Evolutionary conservation across 2,113 vertebrate species (phyloP).

Genomic region (Illadopsis cleaveri): DNA sequence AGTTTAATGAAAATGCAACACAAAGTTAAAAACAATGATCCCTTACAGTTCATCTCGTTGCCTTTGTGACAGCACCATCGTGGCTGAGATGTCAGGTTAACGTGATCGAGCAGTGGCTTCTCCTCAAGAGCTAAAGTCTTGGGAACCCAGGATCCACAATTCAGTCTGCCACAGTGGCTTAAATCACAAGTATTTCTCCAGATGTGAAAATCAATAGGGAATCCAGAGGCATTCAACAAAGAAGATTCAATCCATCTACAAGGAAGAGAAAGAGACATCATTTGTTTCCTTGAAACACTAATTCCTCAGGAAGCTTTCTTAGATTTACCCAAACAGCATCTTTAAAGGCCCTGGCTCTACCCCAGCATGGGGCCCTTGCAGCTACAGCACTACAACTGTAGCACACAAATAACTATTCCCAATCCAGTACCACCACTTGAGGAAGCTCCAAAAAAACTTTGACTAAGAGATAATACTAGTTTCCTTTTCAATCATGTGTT

Average conservation of each 20-base stretch:
- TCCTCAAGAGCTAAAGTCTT: conserved; percentile 79
- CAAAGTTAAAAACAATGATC: background rate
- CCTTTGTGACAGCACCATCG: conserved; percentile 99
- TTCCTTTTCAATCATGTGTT: background rate
- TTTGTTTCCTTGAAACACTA: background rate
- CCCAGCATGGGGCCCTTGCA: background rate
- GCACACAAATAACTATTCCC: background rate
- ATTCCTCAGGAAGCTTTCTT: background rate
- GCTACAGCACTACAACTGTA: background rate
- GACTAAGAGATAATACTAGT: background rate
- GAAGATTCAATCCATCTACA: conserved; percentile 90
- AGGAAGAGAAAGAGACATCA: background rate
- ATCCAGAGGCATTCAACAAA: conserved; percentile 84
- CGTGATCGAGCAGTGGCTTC: conserved; percentile 77
- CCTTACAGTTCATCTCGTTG: conserved; percentile 99
- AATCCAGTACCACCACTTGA: background rate
- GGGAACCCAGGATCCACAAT: conserved; percentile 69
- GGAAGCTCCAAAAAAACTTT: fast-evolving
- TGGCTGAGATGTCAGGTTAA: conserved; percentile 75
- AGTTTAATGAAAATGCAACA: background rate
- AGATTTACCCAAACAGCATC: background rate
- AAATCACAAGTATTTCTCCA: conserved; percentile 67
- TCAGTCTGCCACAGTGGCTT: conserved; percentile 77
- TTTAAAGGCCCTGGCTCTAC: background rate
- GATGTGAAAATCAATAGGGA: conserved; percentile 70